Conservation (phyloP, 92 coral and sea anemone genomes). For the Porites divaricata region DNA sequence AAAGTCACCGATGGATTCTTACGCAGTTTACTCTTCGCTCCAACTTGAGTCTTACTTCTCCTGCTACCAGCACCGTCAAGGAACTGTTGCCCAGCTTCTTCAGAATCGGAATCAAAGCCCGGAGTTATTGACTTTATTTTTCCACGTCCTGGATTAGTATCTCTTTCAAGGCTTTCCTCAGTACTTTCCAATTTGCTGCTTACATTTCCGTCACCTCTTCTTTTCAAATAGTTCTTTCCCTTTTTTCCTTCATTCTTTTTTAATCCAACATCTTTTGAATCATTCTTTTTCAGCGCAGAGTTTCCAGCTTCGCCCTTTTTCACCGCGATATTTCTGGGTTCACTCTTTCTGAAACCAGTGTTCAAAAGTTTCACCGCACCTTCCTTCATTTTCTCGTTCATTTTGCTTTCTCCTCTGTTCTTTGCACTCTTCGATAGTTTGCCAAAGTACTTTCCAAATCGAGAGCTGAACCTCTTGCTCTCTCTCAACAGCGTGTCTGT, state of each 20-base stretch:
- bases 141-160: neutral
- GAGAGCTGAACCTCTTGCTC: slow-evolving; percentile 56
- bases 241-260: slow-evolving; percentile 33
- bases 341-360: slow-evolving; percentile 7
- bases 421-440: slow-evolving; percentile 36
- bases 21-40: slow-evolving; percentile 36
- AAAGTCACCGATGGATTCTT: slow-evolving; percentile 83
- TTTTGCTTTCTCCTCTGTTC: slow-evolving; percentile 19
- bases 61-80: neutral
- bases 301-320: slow-evolving; percentile 15
- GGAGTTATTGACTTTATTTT: neutral
- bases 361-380: neutral
- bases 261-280: neutral
- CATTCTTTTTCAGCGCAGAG: slow-evolving; percentile 4
- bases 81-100: neutral
- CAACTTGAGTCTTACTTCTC: slow-evolving; percentile 44
- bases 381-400: slow-evolving; percentile 25
- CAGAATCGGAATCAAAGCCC: slow-evolving; percentile 19
- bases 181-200: neutral
- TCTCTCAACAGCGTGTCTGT: slow-evolving; percentile 51
- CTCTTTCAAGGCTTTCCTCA: neutral
- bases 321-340: neutral
- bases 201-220: neutral
- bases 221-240: slow-evolving; percentile 8
- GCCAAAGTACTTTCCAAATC: slow-evolving; percentile 61